These are phyloP conservation scores for Nematopogon swammerdamellus DNA, from an alignment of 2,888 invertebrate species.

Conservation along the genomic window DNA sequence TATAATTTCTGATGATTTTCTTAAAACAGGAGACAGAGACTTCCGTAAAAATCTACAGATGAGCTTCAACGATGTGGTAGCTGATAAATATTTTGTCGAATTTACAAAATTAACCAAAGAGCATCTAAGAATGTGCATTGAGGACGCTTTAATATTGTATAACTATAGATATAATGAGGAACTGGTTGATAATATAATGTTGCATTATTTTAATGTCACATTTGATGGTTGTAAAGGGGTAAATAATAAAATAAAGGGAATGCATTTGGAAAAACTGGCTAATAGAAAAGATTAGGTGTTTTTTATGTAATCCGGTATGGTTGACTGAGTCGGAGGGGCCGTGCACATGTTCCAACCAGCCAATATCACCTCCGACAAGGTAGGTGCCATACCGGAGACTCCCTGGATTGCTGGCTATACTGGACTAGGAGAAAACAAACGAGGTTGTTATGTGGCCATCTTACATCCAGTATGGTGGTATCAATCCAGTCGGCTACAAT, in stretches of 20 bases:
- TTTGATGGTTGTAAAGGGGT: conserved; percentile 48
- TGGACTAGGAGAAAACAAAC: too few species aligned
- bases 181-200: conserved; percentile 18
- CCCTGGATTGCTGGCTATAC: too few species aligned
- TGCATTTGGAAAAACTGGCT: conserved; percentile 21
- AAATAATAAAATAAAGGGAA: conserved; percentile 34
- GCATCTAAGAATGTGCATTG: conserved; percentile 32
- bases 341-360: too few species aligned
- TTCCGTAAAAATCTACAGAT: conserved; percentile 20
- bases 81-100: conserved; percentile 24
- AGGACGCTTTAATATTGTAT: conserved; percentile 7
- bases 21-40: conserved; percentile 23
- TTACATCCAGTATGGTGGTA: too few species aligned
- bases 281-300: too few species aligned
- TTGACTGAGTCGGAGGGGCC: too few species aligned
- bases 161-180: conserved; percentile 20
- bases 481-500: too few species aligned
- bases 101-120: conserved; percentile 27
- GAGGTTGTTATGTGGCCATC: too few species aligned
- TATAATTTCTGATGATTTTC: conserved; percentile 17
- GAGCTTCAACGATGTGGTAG: conserved; percentile 21
- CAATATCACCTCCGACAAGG: too few species aligned
- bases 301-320: too few species aligned
- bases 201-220: conserved; percentile 35
- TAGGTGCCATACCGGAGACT: too few species aligned